These are phyloP conservation scores for Delichon dasypus DNA, from an alignment of 2,797 vertebrate species.

Conservation along the genomic window DNA sequence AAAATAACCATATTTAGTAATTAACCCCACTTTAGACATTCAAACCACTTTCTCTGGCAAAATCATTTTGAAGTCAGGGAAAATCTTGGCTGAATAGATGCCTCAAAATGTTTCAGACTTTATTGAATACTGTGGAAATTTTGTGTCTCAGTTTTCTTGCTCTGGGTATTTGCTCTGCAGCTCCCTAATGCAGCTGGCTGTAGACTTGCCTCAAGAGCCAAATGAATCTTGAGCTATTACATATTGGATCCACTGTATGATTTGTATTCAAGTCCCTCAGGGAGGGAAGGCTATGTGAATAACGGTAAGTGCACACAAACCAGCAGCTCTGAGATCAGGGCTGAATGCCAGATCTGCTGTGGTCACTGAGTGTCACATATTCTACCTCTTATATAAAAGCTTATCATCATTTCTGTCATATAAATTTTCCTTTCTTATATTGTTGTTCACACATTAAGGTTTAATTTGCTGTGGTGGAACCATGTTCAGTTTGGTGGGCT, in stretches of 20 bases:
- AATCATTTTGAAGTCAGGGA: neutral
- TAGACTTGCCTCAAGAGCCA: neutral
- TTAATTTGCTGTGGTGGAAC: neutral
- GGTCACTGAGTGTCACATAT: neutral
- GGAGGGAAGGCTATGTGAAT: neutral
- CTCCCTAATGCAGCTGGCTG: constrained; percentile 35
- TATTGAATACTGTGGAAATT: constrained; percentile 18
- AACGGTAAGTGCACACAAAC: neutral
- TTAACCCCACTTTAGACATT: neutral
- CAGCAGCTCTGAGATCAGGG: neutral
- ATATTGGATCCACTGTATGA: neutral
- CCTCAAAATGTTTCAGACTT: constrained; percentile 49
- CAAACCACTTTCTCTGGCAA: constrained; percentile 42
- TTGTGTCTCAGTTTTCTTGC: neutral
- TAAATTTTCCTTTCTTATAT: neutral
- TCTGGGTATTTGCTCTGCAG: constrained; percentile 44
- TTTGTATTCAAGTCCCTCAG: neutral
- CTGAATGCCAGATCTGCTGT: neutral
- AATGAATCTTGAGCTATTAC: neutral
- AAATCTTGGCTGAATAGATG: constrained; percentile 44
- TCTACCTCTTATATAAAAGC: neutral
- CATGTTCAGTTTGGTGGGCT: neutral
- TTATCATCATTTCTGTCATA: neutral
- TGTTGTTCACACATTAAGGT: neutral
- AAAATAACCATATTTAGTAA: neutral